These are phyloP conservation scores for Strongylocentrotus purpuratus DNA, from an alignment of 35 echinoderm and acorn worm species.

Conservation along the genomic window DNA sequence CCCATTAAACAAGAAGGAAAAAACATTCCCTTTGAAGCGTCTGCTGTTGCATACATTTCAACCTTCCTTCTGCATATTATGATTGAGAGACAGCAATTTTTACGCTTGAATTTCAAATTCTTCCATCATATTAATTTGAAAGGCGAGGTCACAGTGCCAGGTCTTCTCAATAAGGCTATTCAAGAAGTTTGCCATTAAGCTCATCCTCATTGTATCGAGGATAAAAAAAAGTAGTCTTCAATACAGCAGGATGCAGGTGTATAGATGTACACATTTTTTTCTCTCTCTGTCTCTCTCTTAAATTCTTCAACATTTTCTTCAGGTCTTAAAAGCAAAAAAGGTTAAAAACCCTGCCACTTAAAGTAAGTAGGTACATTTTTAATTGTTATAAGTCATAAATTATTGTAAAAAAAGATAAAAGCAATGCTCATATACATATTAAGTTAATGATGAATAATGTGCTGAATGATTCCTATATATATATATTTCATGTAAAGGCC, in stretches of 20 bases:
- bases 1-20: background rate
- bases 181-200: background rate
- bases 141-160: background rate
- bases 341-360: no score
- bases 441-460: no score
- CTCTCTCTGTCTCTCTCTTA: background rate
- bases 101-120: conserved; percentile 1
- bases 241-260: background rate
- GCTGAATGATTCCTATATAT: no score
- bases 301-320: background rate
- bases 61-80: background rate
- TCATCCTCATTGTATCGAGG: background rate
- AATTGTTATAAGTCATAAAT: no score
- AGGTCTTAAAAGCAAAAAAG: no score
- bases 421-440: no score
- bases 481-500: no score
- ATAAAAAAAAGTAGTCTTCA: background rate
- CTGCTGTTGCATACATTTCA: background rate
- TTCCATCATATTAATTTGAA: background rate
- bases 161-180: background rate
- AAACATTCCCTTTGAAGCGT: background rate
- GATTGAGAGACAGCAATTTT: background rate
- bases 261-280: background rate
- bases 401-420: no score
- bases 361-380: no score